phyloP scores from a whole-genome alignment of 2,113 vertebrate species.

The Odocoileus hemionus region DNA sequence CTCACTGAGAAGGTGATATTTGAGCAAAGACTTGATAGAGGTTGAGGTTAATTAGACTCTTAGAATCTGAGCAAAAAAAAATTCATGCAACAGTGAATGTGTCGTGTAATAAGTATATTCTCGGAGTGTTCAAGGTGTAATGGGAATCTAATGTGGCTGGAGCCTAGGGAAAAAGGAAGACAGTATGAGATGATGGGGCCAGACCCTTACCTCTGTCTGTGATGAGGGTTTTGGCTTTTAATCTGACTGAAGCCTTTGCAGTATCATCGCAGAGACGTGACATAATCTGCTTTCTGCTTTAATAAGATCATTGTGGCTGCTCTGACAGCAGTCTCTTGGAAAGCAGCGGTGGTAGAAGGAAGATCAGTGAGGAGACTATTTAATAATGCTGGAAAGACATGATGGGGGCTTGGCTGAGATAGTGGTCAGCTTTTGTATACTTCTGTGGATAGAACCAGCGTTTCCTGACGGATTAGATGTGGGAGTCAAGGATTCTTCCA shows the following conservation, averaged over 20 bases:
- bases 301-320: background rate
- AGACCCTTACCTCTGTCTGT: background rate
- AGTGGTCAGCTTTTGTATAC: background rate
- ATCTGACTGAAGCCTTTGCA: background rate
- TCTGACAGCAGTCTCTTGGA: background rate
- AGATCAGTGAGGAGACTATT: background rate
- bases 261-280: background rate
- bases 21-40: background rate
- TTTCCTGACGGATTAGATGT: background rate
- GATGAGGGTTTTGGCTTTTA: background rate
- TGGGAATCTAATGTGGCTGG: background rate
- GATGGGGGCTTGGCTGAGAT: background rate
- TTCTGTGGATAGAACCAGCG: background rate
- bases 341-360: background rate
- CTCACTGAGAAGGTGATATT: background rate
- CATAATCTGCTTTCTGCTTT: background rate
- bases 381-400: background rate
- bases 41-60: background rate
- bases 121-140: background rate
- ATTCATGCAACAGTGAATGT: background rate
- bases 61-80: background rate
- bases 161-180: background rate
- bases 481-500: background rate
- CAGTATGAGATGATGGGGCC: background rate
- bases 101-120: background rate